These are phyloP conservation scores for Sanderia malayensis DNA, from an alignment of 30 jellyfish, hydroid and myxozoan species.

Conservation along the genomic window DNA sequence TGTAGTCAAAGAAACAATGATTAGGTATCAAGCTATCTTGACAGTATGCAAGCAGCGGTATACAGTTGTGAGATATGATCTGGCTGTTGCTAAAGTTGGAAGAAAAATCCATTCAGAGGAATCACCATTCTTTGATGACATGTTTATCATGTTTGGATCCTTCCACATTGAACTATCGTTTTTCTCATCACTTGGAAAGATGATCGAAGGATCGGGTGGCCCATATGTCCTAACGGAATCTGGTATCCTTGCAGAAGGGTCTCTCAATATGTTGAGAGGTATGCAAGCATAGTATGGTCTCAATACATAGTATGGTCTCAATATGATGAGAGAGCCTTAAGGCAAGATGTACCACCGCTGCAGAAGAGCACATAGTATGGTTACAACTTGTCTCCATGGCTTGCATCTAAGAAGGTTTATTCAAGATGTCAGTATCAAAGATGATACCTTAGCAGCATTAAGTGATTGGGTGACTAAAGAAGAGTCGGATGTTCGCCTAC, in stretches of 20 bases:
- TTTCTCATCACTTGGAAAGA: constrained; percentile 16
- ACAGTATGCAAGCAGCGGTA: constrained; percentile 2
- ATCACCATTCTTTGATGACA: constrained; percentile 31
- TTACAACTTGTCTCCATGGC: constrained; percentile 9
- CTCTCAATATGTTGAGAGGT: constrained; percentile 6
- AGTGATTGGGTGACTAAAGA: constrained; percentile 14
- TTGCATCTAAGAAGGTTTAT: constrained; percentile 25
- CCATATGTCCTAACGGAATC: constrained; percentile 26
- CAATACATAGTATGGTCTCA: no score
- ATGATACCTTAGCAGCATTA: not conserved
- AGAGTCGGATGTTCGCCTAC: not conserved
- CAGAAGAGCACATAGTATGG: constrained; percentile 15
- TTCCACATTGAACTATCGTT: constrained; percentile 39
- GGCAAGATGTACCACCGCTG: constrained; percentile 43
- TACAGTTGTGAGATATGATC: constrained; percentile 25
- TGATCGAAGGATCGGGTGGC: constrained; percentile 34
- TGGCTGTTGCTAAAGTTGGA: constrained; percentile 48
- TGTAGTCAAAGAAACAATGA: constrained; percentile 31
- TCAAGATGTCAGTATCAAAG: constrained; percentile 12
- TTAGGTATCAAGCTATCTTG: not conserved
- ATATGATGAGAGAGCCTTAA: no score
- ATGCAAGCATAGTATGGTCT: no score
- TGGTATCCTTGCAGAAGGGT: constrained; percentile 36
- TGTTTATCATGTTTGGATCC: constrained; percentile 49
- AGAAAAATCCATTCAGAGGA: constrained; percentile 24